These are phyloP conservation scores for Distichodus sexfasciatus DNA, from an alignment of 2,797 vertebrate genomes.

Conservation along the genomic window DNA sequence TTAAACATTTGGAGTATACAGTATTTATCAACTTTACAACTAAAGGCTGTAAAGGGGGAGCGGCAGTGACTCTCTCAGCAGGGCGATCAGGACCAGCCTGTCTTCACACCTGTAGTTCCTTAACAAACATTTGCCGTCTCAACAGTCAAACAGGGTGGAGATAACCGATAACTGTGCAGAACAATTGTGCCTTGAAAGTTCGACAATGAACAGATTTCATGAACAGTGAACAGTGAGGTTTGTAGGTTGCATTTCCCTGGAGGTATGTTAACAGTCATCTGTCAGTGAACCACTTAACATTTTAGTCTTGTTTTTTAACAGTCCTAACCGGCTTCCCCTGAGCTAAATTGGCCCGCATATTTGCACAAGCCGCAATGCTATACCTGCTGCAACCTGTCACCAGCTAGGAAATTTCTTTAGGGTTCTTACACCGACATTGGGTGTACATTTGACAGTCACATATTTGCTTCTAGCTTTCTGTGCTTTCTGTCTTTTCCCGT, in stretches of 20 bases:
- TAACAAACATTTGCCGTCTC: background rate
- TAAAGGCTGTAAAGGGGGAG: background rate
- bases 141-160: slow-evolving; percentile 6
- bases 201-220: too few relatives aligned
- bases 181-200: background rate
- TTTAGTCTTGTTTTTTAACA: slow-evolving; percentile 6
- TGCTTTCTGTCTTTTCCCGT: too few relatives aligned
- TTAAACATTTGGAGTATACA: too few relatives aligned
- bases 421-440: too few relatives aligned
- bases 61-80: background rate
- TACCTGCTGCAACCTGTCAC: background rate
- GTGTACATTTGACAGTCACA: too few relatives aligned
- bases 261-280: too few relatives aligned
- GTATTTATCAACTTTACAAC: too few relatives aligned
- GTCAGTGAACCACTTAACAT: too few relatives aligned
- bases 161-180: background rate
- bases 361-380: slow-evolving; percentile 10
- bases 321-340: background rate
- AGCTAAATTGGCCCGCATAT: slow-evolving; percentile 5
- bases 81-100: slow-evolving; percentile 34
- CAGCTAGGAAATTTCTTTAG: background rate
- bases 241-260: too few relatives aligned
- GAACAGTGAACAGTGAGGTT: too few relatives aligned
- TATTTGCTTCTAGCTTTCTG: background rate
- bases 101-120: slow-evolving; percentile 10